A percentile compares a stretch with the other conserved stretches of the same genome.
phyloP scores from a whole-genome alignment of 2,888 invertebrate species.

The Melipona bicolor region DNA sequence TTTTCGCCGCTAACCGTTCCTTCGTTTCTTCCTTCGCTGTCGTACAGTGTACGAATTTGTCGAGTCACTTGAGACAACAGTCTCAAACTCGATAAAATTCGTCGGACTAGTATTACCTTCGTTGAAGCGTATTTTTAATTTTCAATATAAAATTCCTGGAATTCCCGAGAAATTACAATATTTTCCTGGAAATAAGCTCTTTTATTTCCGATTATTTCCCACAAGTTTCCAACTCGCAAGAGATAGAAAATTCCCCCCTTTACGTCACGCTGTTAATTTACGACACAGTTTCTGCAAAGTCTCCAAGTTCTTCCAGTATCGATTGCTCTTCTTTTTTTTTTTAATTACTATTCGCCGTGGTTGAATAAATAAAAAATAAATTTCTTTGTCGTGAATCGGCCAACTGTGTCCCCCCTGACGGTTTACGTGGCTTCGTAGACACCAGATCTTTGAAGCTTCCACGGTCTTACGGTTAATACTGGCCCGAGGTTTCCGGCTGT shows the following conservation, averaged over 20 bases:
- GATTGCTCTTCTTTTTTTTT: too few relatives aligned
- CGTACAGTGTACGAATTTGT: background rate
- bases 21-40: background rate
- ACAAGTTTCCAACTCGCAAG: too few relatives aligned
- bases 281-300: background rate
- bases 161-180: too few relatives aligned
- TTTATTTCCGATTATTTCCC: too few relatives aligned
- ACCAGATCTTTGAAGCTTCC: constrained; percentile 2
- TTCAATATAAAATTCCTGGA: too few relatives aligned
- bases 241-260: too few relatives aligned
- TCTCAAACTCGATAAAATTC: background rate
- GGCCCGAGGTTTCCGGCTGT: background rate
- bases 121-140: background rate
- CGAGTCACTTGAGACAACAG: background rate
- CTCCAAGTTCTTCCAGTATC: background rate
- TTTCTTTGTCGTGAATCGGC: background rate
- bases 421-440: background rate
- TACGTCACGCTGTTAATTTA: too few relatives aligned
- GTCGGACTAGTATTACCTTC: background rate
- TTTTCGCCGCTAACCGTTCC: background rate
- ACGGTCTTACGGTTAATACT: constrained; percentile 4
- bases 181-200: too few relatives aligned
- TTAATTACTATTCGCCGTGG: too few relatives aligned
- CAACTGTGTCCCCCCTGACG: background rate
- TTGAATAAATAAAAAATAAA: background rate